Base-by-base conservation (phyloP, 2,888 invertebrate genomes). In the Amaurobius ferox region DNA sequence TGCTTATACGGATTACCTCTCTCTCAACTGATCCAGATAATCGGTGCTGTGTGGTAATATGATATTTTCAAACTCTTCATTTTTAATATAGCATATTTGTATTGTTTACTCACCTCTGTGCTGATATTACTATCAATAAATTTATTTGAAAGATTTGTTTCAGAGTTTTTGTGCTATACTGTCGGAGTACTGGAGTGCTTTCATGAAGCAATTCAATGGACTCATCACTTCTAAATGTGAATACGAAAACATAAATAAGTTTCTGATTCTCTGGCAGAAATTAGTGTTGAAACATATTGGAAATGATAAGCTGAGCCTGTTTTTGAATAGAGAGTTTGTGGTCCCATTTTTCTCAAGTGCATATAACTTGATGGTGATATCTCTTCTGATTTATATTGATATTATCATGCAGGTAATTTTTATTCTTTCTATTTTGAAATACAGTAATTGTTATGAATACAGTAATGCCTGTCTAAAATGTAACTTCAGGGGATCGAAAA, bases 401-500 rank as follows among this genome's bases (percentile, higher is more conserved):
- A 73, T 79, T 55, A 79, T 67, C 55, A n/a, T 29, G 39, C 79
- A 67, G 66, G 79, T 79, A 48, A 66, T 16, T 55, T 23, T 19
- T 0, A 0, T n/a, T 61, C 26, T n/a, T 55, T 2, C 19, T 16
- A 19, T 19, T 61, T 26, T 61, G 7, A 26, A 26, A 1, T 1
- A 61, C 5, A 35, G 35, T 35, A 5, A 35, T 35, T 35, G 9
- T 35, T 35, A 35, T 35, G 35, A 35, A 35, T 35, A 35, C 9
- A 35, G 5, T 35, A 35, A 35, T 35, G 5, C 9, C 9, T 35
- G 5, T 9, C 35, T 35, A 35, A 35, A 9, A 5, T 35, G 9
- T 35, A 7, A 5, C 35, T 35, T 5, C 5, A 7, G 5, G 6
- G 6, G 9, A 35, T 35, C 6, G 5, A 35, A 35, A 35, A 7